Evolutionary conservation across 2,888 invertebrate genomes (phyloP), one percentile per base, ranked within the genome.

Genomic region (Drosophila tripunctata): DNA sequence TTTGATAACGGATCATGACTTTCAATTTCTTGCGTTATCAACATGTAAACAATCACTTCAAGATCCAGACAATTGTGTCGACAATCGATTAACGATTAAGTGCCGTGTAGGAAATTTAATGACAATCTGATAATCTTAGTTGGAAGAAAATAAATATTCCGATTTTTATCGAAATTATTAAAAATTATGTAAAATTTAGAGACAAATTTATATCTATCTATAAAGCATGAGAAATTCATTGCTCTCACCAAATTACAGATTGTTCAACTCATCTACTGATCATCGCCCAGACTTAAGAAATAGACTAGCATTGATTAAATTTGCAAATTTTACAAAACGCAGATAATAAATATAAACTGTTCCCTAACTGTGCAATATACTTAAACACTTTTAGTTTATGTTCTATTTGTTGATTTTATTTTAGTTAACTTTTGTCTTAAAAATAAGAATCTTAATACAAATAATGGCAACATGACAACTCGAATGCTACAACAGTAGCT

Each of bases 321-420:
- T n/a, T n/a, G n/a, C n/a, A n/a, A n/a, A n/a, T n/a, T n/a, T n/a
- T n/a, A n/a, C n/a, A n/a, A n/a, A n/a, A n/a, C n/a, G n/a, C n/a
- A n/a, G n/a, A n/a, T n/a, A n/a, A n/a, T n/a, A n/a, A n/a, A n/a
- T n/a, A n/a, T n/a, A n/a, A n/a, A n/a, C n/a, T n/a, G n/a, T n/a
- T n/a, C n/a, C n/a, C n/a, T n/a, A n/a, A n/a, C n/a, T n/a, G n/a
- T n/a, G n/a, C n/a, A n/a, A n/a, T n/a, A n/a, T n/a, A n/a, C n/a
- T n/a, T n/a, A n/a, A n/a, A n/a, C n/a, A n/a, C n/a, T 27, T 27
- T 10, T 8, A 27, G 27, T 27, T 27, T 27, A 8, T 74, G 48
- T 47, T 48, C 43, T 64, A 61, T 38, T 40, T 40, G 33, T 24
- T 47, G 22, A 47, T 64, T 82, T 75, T 78, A 75, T 78, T 78